phyloP scores from a whole-genome alignment of 2,888 invertebrate genomes.

The Buathra laborator region DNA sequence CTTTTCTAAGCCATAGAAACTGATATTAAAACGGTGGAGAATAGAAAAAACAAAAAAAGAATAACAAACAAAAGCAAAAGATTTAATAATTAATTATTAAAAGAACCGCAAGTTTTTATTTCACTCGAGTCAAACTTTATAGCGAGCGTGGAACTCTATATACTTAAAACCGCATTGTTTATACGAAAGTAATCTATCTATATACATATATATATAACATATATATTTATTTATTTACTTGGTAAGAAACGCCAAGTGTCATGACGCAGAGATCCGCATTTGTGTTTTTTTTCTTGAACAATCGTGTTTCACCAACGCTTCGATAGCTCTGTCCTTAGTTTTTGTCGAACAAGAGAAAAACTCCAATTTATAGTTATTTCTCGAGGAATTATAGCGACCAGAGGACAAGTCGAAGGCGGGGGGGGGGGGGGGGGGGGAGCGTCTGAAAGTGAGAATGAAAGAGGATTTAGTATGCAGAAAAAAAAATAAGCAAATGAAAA shows the following conservation, averaged over 20 bases:
- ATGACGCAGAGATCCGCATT: not conserved
- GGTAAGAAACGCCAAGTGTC: conserved; percentile 47
- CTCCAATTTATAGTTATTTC: not conserved
- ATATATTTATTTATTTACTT: conserved; percentile 70
- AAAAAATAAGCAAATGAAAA: conserved; percentile 8
- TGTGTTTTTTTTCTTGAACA: not conserved
- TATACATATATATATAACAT: conserved; percentile 53
- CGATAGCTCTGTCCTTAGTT: not conserved
- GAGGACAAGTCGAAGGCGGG: not conserved
- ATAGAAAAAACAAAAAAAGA: conserved; percentile 56
- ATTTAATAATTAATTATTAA: conserved; percentile 55
- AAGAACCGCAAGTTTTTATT: conserved; percentile 30
- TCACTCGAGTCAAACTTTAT: conserved; percentile 67
- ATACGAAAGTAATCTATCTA: conserved; percentile 62
- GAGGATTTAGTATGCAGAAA: conserved; percentile 12
- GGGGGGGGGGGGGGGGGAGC: not conserved
- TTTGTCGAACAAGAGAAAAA: not conserved
- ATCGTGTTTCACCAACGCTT: not conserved
- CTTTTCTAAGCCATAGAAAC: conserved; percentile 79
- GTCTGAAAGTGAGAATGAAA: conserved; percentile 45
- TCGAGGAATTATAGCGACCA: no score
- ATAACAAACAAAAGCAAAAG: conserved; percentile 35
- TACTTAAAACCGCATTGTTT: conserved; percentile 67
- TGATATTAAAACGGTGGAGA: conserved; percentile 75
- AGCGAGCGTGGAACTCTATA: conserved; percentile 56